Base-by-base conservation (phyloP, 2,888 invertebrate species). In the Coremacera marginata region DNA sequence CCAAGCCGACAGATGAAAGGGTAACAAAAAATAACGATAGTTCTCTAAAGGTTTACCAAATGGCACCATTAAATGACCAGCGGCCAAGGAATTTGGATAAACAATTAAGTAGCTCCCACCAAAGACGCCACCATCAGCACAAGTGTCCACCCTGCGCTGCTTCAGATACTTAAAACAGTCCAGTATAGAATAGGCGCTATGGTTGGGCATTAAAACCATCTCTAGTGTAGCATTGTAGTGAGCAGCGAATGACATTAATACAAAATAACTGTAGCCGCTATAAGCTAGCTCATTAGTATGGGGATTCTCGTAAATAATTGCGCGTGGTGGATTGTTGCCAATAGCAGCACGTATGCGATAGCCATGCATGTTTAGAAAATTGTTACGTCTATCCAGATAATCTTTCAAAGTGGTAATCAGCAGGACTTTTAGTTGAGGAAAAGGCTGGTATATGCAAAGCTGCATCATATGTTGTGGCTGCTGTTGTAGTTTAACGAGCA, bases 141-240 rank as follows among this genome's bases (percentile, higher is more conserved):
- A 78, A 3, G 51, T 55, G 67, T 78, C 75, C 19, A 78, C 55
- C 3, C 49, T 3, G 16, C 65, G 27, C 0, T 22, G 11, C 1
- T 44, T 52, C 1, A 78, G 16, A 55, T 25, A 34, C 3, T 49
- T 27, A 2, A 51, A n/a, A 34, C 77, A 77, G 5, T 76, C 76
- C 8, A n/a, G 11, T n/a, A 70, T 5, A 7, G 34, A n/a, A 55
- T 70, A 74, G 11, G 27, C 14, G 3, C 19, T 65, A 14, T 55
- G 67, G 16, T 70, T 57, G 3, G 70, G 70, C 31, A 74, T n/a
- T 11, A 70, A 7, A 1, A 55, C 19, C 34, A 37, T 63, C 7
- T 62, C 44, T 9, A 78, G 9, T 2, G 71, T 44, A n/a, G 75
- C 75, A 67, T 78, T 78, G 16, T 71, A 70, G n/a, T 62, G 71